Evolutionary conservation across 2,888 invertebrate species (phyloP).

Genomic region (Ditylenchus weischeri): DNA sequence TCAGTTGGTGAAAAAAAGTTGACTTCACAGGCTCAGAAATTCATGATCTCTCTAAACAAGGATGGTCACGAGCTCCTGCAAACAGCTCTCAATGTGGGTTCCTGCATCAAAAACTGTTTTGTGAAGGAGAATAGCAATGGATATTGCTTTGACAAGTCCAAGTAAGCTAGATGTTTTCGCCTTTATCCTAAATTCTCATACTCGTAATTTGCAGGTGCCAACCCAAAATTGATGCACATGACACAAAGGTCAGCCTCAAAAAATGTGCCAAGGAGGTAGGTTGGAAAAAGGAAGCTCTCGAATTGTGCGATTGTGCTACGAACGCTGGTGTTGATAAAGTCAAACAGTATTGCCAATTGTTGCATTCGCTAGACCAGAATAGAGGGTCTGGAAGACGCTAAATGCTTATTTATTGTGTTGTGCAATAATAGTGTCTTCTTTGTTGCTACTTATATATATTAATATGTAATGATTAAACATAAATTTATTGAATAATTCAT

Average conservation of each 20-base stretch:
- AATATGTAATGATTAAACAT: too few relatives aligned
- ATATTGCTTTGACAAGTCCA: conserved; percentile 49
- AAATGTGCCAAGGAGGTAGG: conserved; percentile 43
- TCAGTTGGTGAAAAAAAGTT: conserved; percentile 43
- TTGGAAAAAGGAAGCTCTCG: conserved; percentile 47
- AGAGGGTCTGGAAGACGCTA: too few relatives aligned
- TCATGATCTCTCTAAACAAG: conserved; percentile 40
- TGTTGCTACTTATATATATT: too few relatives aligned
- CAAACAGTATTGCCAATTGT: conserved; percentile 8
- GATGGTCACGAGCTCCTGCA: conserved; percentile 43
- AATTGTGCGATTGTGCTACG: conserved; percentile 37
- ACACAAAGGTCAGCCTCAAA: conserved; percentile 25
- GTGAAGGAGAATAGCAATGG: conserved; percentile 47
- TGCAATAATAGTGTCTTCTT: too few relatives aligned
- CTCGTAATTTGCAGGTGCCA: background rate
- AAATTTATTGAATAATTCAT: too few relatives aligned
- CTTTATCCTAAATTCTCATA: background rate
- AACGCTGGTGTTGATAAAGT: conserved; percentile 3
- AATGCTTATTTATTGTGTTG: too few relatives aligned
- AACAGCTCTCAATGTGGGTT: conserved; percentile 45
- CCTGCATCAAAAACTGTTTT: conserved; percentile 52
- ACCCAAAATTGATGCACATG: conserved; percentile 4
- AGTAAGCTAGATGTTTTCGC: conserved; percentile 26
- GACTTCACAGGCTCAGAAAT: conserved; percentile 41
- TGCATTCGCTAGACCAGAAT: background rate